Evolutionary conservation across 1,140 invertebrate species (phyloP).

Genomic region (Lepidurus arcticus): DNA sequence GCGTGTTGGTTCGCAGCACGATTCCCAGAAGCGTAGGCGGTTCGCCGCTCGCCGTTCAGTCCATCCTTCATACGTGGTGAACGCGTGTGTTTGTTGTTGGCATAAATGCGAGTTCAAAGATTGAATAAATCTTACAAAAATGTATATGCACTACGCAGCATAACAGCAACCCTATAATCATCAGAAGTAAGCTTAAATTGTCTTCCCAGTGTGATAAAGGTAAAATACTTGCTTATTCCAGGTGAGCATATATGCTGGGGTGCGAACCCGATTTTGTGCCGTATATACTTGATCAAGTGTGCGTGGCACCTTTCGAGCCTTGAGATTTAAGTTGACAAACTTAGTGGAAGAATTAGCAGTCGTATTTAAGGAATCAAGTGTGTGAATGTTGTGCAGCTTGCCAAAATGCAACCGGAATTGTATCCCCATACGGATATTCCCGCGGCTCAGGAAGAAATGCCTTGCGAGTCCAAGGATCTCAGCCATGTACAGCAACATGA

Average conservation of each 20-base stretch:
- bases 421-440: constrained; percentile 9
- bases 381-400: not conserved
- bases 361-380: not conserved
- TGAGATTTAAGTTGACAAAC: not conserved
- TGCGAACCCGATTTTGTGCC: not conserved
- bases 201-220: not conserved
- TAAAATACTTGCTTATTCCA: not conserved
- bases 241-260: not conserved
- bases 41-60: not conserved
- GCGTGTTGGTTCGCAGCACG: not conserved
- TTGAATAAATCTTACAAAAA: no score
- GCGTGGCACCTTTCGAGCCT: not conserved
- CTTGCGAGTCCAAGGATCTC: constrained; percentile 5
- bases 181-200: not conserved
- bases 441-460: constrained; percentile 8
- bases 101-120: no score
- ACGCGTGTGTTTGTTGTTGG: not conserved
- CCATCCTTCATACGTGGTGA: not conserved
- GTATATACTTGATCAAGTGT: not conserved
- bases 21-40: not conserved
- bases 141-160: no score
- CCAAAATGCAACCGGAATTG: constrained; percentile 13
- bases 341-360: not conserved
- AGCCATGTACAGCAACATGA: constrained; percentile 21
- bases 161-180: not conserved